Evolutionary conservation across 2,113 vertebrate genomes (phyloP).

Genomic region (Bombycilla garrulus): DNA sequence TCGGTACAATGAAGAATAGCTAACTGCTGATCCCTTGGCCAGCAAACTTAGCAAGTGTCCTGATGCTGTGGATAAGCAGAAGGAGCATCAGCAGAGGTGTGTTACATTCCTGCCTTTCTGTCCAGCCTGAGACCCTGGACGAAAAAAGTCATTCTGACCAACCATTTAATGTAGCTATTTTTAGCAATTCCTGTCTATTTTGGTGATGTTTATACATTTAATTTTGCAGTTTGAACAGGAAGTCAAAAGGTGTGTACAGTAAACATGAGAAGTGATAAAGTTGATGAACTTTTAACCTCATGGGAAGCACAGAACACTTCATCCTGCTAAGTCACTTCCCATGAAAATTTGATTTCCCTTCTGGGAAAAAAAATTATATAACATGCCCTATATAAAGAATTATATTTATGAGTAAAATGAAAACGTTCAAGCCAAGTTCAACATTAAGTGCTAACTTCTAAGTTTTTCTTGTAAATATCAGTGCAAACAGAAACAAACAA

Average conservation of each 20-base stretch:
- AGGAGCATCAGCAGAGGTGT: neutral
- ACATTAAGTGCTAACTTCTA: neutral
- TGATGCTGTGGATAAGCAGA: neutral
- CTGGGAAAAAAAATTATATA: neutral
- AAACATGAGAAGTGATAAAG: neutral
- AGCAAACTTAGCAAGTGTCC: rapidly evolving
- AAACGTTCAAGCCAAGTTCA: neutral
- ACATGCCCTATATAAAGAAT: neutral
- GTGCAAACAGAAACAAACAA: neutral
- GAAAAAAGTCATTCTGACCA: neutral
- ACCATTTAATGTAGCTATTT: neutral
- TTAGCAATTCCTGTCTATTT: neutral
- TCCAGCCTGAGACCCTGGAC: neutral
- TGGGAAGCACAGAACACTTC: neutral
- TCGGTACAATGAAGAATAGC: neutral
- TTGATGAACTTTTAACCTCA: neutral
- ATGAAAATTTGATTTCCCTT: neutral
- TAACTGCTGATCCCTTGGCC: neutral
- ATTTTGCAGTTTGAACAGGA: neutral
- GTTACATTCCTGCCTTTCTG: neutral
- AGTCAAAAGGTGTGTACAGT: neutral
- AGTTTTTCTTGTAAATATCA: neutral
- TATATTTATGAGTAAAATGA: neutral
- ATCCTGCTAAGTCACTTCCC: neutral
- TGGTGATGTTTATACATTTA: neutral